phyloP scores from a whole-genome alignment of 1,140 invertebrate genomes.

The Hydropsyche tenuis region DNA sequence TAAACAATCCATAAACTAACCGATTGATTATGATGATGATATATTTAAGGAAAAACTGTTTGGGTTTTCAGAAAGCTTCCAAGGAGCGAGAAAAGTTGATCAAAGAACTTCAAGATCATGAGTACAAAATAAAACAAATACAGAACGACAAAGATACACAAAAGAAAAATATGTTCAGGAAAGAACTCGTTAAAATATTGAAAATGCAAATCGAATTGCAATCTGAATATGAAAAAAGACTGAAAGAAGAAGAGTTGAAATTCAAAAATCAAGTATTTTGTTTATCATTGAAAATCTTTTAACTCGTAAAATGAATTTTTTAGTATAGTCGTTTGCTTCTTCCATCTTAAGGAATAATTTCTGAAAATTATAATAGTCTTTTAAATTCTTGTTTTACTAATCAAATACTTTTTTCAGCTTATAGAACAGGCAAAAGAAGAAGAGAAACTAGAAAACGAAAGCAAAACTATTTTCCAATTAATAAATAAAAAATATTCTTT shows the following conservation, averaged over 20 bases:
- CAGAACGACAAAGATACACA: neutral
- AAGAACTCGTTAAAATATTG: slow-evolving; percentile 30
- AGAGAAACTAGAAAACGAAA: slow-evolving; percentile 29
- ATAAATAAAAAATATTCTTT: slow-evolving; percentile 31
- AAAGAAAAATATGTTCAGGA: slow-evolving; percentile 21
- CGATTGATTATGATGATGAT: no score
- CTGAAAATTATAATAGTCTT: no score
- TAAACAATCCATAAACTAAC: no score
- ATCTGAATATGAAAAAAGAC: neutral
- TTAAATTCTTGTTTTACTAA: no score
- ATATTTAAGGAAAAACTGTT: no score
- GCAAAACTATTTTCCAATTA: neutral
- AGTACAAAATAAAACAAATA: slow-evolving; percentile 17
- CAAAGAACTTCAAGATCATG: slow-evolving; percentile 38
- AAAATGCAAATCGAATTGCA: slow-evolving; percentile 40
- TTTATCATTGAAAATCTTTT: no score
- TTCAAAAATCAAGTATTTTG: slow-evolving; percentile 37
- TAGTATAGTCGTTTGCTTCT: no score
- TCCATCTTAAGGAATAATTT: no score
- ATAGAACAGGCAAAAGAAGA: slow-evolving; percentile 3
- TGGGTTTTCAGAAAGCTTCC: neutral
- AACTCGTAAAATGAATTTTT: no score
- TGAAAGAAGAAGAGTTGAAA: slow-evolving; percentile 29
- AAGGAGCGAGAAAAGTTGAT: slow-evolving; percentile 39
- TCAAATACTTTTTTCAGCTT: slow-evolving; percentile 8